Percentiles rank a stretch among this genome's conserved stretches.
phyloP scores from a whole-genome alignment of 2,888 invertebrate genomes.

The Drosophila lutescens region DNA sequence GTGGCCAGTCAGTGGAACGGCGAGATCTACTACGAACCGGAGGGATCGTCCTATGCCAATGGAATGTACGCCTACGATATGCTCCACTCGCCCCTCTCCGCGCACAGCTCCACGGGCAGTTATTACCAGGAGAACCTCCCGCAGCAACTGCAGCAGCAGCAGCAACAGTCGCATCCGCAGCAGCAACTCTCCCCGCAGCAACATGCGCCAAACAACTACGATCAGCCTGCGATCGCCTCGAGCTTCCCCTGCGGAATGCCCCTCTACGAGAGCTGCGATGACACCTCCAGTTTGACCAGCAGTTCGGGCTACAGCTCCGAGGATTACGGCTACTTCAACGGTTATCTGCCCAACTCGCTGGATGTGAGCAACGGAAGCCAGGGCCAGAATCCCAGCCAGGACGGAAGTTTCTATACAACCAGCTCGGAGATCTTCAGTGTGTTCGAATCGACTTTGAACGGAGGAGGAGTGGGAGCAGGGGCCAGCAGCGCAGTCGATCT shows the following conservation, averaged over 20 bases:
- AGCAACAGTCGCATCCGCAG: slow-evolving; percentile 15
- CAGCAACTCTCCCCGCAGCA: slow-evolving; percentile 18
- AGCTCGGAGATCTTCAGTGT: slow-evolving; percentile 77
- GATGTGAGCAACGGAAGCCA: slow-evolving; percentile 49
- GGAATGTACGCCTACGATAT: slow-evolving; percentile 56
- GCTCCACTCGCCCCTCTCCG: slow-evolving; percentile 69
- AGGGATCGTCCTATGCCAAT: slow-evolving; percentile 14
- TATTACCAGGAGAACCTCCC: slow-evolving; percentile 53
- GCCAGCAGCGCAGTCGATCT: slow-evolving; percentile 51
- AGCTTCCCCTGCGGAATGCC: slow-evolving; percentile 45
- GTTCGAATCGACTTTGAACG: slow-evolving; percentile 67
- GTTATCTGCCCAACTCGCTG: slow-evolving; percentile 48
- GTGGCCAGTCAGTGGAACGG: slow-evolving; percentile 54
- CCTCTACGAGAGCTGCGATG: slow-evolving; percentile 83
- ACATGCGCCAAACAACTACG: slow-evolving; percentile 31
- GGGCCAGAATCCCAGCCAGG: slow-evolving; percentile 36
- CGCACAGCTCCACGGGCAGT: slow-evolving; percentile 60
- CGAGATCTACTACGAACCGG: slow-evolving; percentile 42
- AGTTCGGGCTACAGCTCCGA: slow-evolving; percentile 82
- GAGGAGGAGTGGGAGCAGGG: slow-evolving; percentile 18
- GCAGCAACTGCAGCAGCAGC: slow-evolving; percentile 42
- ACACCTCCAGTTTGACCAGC: slow-evolving; percentile 83
- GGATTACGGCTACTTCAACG: slow-evolving; percentile 76
- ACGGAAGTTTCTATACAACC: slow-evolving; percentile 58
- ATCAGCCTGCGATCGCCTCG: slow-evolving; percentile 14